Evolutionary conservation across 2,888 invertebrate genomes (phyloP).

Genomic region (Arrhopalites spinosus): DNA sequence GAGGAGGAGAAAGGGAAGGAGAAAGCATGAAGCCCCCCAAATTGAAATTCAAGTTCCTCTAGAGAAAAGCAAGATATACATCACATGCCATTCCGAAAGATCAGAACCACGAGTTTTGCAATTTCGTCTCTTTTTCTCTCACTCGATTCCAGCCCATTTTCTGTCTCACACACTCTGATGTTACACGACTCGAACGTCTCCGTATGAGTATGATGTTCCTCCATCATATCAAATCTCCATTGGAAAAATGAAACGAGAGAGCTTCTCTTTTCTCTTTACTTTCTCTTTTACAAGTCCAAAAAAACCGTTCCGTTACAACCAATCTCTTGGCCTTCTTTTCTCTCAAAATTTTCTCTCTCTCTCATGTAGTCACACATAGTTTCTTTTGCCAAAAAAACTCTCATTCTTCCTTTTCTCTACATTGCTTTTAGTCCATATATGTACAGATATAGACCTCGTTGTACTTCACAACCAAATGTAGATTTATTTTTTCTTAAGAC

Average conservation of each 20-base stretch:
- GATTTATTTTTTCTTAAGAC: constrained; percentile 10
- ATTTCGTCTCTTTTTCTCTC: constrained; percentile 33
- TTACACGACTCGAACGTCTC: constrained; percentile 30
- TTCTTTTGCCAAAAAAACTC: not conserved
- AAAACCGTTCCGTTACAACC: constrained; percentile 21
- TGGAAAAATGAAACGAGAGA: constrained; percentile 40
- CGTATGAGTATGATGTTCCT: constrained; percentile 33
- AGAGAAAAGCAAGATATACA: constrained; percentile 45
- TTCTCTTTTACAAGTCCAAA: constrained; percentile 19
- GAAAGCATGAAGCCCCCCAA: constrained; percentile 41
- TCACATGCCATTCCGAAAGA: constrained; percentile 44
- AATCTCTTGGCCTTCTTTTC: constrained; percentile 24
- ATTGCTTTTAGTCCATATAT: no score
- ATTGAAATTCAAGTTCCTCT: constrained; percentile 51
- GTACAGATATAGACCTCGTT: no score
- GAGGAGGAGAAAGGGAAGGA: constrained; percentile 5
- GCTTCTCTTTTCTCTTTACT: constrained; percentile 5
- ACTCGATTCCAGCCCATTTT: constrained; percentile 1
- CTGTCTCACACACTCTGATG: constrained; percentile 27
- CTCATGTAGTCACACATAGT: not conserved
- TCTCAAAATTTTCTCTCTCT: not conserved
- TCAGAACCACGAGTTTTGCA: constrained; percentile 43
- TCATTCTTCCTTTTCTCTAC: not conserved
- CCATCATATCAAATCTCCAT: constrained; percentile 50
- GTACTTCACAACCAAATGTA: constrained; percentile 16